Conservation (phyloP, 2,113 vertebrate species). For the Paramormyrops kingsleyae region DNA sequence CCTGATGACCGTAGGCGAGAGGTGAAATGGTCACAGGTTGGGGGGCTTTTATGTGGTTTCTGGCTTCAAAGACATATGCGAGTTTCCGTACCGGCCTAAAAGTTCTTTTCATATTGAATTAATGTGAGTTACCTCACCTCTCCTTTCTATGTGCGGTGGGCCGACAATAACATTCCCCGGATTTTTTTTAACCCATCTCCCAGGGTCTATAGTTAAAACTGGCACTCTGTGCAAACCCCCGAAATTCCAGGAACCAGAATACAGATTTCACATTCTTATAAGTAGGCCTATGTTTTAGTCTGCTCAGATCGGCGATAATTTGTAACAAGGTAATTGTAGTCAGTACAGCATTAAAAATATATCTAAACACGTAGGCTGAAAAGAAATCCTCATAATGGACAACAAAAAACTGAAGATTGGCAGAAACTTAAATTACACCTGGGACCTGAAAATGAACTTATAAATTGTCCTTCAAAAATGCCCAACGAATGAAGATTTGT, state of each 20-base stretch:
- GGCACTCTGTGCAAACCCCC: background rate
- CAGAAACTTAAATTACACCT: background rate
- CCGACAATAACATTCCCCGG: background rate
- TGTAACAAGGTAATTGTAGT: slow-evolving; percentile 64
- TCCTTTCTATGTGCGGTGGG: background rate
- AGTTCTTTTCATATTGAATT: background rate
- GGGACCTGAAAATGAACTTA: background rate
- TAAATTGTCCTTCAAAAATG: background rate
- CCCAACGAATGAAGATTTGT: background rate
- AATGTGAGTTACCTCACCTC: background rate
- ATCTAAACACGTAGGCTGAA: slow-evolving; percentile 21
- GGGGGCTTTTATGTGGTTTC: background rate
- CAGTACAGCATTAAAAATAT: slow-evolving; percentile 28
- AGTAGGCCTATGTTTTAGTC: slow-evolving; percentile 34
- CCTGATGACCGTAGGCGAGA: background rate
- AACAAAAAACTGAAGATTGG: background rate
- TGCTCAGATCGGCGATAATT: slow-evolving; percentile 41
- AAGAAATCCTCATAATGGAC: background rate
- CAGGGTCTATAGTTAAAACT: background rate
- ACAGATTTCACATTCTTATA: background rate
- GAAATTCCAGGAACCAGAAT: background rate
- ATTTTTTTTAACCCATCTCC: background rate
- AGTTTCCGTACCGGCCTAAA: background rate
- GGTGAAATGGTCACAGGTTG: background rate
- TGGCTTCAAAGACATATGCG: background rate